Conservation (phyloP, 2,888 invertebrate species). For the Erebia epiphron region DNA sequence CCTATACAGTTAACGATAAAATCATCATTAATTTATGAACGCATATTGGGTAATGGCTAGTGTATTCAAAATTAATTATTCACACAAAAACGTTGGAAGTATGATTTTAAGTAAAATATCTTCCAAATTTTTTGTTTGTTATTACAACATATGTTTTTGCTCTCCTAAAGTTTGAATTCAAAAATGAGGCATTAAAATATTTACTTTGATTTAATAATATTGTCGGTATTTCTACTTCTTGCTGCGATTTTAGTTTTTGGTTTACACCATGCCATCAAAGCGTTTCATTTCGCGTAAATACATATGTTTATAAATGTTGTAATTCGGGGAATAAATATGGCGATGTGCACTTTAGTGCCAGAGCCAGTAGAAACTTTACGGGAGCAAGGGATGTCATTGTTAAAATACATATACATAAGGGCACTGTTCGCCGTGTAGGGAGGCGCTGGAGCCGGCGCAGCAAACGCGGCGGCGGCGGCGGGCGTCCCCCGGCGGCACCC, state of each 20-base stretch:
- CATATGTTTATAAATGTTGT: not conserved
- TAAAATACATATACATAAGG: constrained; percentile 28
- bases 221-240: not conserved
- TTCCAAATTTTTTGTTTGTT: constrained; percentile 12
- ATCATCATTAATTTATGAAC: constrained; percentile 33
- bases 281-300: not conserved
- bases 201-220: not conserved
- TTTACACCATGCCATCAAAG: not conserved
- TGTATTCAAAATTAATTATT: constrained; percentile 49
- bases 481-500: constrained; percentile 91
- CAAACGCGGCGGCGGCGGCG: constrained; percentile 52
- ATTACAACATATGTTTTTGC: constrained; percentile 2
- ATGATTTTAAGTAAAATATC: constrained; percentile 15
- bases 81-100: constrained; percentile 21
- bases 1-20: constrained; percentile 22
- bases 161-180: constrained; percentile 1
- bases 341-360: not conserved
- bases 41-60: constrained; percentile 67
- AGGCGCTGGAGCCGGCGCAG: constrained; percentile 44
- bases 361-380: constrained; percentile 1
- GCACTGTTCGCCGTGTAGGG: constrained; percentile 62
- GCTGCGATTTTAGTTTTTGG: not conserved
- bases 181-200: not conserved
- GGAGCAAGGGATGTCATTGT: not conserved
- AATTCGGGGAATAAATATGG: not conserved